Evolutionary conservation across 2,888 invertebrate species (phyloP).

Genomic region (Xylophagus ater): DNA sequence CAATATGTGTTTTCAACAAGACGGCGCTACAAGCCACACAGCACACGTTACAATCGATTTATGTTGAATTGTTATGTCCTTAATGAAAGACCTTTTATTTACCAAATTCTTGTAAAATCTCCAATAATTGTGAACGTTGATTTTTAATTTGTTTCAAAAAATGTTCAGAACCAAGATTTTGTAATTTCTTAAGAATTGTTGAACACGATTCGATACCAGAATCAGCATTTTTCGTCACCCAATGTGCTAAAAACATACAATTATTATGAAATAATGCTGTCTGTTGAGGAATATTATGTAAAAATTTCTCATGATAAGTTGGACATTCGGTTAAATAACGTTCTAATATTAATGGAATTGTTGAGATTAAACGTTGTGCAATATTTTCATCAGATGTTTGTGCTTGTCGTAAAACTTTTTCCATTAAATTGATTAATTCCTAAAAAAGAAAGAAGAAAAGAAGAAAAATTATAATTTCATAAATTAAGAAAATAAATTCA

Average conservation of each 20-base stretch:
- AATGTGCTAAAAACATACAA: conserved; percentile 78
- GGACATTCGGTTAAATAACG: conserved; percentile 68
- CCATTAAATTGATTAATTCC: conserved; percentile 34
- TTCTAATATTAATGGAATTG: conserved; percentile 61
- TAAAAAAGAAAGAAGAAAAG: conserved; percentile 13
- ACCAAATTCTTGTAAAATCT: conserved; percentile 67
- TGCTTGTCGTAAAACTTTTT: conserved; percentile 30
- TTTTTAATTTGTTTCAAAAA: conserved; percentile 62
- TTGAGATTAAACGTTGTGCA: conserved; percentile 56
- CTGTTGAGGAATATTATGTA: conserved; percentile 79
- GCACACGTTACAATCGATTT: too few species aligned
- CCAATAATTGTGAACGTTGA: conserved; percentile 64
- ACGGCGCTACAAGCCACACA: too few species aligned
- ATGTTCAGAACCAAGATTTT: conserved; percentile 55
- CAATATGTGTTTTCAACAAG: too few species aligned
- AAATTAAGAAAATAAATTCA: background rate
- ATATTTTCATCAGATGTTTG: conserved; percentile 17
- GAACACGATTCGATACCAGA: conserved; percentile 48
- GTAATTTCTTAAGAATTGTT: conserved; percentile 55
- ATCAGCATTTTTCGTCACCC: conserved; percentile 49
- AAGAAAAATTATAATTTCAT: conserved; percentile 1
- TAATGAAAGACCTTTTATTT: conserved; percentile 17
- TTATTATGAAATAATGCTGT: conserved; percentile 82
- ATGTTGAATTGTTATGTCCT: background rate
- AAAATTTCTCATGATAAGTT: conserved; percentile 63